Conservation (phyloP, 2,888 invertebrate species). For the Folsomia candida region DNA sequence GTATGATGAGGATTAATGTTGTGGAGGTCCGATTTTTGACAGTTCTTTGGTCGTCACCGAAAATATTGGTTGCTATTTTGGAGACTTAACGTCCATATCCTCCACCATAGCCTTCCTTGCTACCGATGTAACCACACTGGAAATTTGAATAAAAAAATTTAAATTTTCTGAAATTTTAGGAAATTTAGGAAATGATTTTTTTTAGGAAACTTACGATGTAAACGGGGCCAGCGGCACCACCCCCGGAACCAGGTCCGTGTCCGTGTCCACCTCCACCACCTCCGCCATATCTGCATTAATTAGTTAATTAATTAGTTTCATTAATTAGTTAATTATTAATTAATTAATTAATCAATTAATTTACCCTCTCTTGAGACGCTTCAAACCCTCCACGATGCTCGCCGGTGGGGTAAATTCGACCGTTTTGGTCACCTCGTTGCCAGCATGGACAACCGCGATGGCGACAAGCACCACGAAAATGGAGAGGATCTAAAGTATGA, state of each 20-base stretch:
- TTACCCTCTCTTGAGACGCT: background rate
- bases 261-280: conserved; percentile 15
- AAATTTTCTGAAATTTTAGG: background rate
- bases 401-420: background rate
- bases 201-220: background rate
- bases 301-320: background rate
- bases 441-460: background rate
- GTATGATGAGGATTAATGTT: no score
- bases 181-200: background rate
- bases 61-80: no score
- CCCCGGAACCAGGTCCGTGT: background rate
- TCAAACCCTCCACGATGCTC: background rate
- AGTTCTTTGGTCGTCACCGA: no score
- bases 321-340: background rate
- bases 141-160: background rate
- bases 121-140: conserved; percentile 11
- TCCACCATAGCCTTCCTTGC: conserved; percentile 9
- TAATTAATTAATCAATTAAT: background rate
- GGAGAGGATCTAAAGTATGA: background rate
- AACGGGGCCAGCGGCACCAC: conserved; percentile 15
- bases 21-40: no score
- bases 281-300: background rate
- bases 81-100: no score
- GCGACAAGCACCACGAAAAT: conserved; percentile 2
- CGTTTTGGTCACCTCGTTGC: background rate